Evolutionary conservation across 2,113 vertebrate species (phyloP).

Genomic region (crab-eating macaque (Macaca fascicularis)): DNA sequence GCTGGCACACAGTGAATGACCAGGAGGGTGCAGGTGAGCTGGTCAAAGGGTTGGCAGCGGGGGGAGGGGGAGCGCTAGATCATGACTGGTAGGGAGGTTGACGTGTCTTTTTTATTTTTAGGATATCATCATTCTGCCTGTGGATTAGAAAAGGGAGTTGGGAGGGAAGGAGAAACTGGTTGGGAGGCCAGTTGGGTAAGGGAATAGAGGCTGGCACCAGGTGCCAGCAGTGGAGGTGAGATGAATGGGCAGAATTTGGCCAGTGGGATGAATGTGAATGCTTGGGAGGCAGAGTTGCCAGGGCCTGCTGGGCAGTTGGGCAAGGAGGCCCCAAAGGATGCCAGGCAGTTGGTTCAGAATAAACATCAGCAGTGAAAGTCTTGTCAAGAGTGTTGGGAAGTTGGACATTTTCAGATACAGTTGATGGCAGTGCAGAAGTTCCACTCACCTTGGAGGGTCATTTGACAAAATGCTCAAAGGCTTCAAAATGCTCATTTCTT

Average conservation of each 20-base stretch:
- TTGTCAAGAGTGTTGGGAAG: neutral
- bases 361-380: neutral
- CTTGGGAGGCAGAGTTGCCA: neutral
- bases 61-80: neutral
- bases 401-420: neutral
- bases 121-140: neutral
- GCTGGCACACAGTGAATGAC: neutral
- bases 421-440: neutral
- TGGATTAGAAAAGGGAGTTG: neutral
- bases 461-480: neutral
- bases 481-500: neutral
- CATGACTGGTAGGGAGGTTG: neutral
- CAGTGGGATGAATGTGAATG: neutral
- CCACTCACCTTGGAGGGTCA: neutral
- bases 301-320: neutral
- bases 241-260: neutral
- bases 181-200: neutral
- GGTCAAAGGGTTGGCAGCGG: neutral
- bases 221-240: neutral
- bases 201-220: neutral
- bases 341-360: neutral
- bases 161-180: neutral
- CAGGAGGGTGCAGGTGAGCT: neutral
- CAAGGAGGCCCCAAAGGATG: neutral
- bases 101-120: neutral